Percentiles rank a stretch among this genome's conserved stretches.
Evolutionary conservation across 2,888 invertebrate genomes (phyloP).

Genomic region (Herminia tarsipennalis): DNA sequence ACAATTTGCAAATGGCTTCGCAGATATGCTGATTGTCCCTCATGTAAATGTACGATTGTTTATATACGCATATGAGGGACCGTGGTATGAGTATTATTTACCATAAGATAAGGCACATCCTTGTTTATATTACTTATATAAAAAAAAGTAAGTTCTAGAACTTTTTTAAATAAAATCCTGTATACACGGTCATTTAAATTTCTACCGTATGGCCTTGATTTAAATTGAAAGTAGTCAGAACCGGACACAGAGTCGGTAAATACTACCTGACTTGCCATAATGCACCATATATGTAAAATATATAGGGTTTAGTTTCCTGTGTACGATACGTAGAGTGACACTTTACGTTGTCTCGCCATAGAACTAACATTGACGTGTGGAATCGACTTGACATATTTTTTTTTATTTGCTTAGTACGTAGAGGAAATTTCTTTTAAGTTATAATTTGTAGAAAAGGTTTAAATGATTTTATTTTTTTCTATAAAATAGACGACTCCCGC

Average conservation of each 20-base stretch:
- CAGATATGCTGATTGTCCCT: too few species aligned
- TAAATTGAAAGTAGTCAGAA: slow-evolving; percentile 69
- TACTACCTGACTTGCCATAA: slow-evolving; percentile 14
- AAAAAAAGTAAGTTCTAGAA: slow-evolving; percentile 22
- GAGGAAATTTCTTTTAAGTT: too few species aligned
- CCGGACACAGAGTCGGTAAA: slow-evolving; percentile 53
- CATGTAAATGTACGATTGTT: too few species aligned
- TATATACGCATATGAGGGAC: too few species aligned
- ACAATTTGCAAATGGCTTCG: too few species aligned
- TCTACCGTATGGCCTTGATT: slow-evolving; percentile 69
- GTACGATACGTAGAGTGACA: slow-evolving; percentile 21
- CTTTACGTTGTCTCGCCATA: slow-evolving; percentile 18
- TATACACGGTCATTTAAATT: slow-evolving; percentile 48
- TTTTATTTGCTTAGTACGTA: slow-evolving; percentile 6
- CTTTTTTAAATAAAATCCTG: slow-evolving; percentile 22
- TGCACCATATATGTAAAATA: neutral
- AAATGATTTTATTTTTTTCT: neutral
- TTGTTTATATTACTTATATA: too few species aligned
- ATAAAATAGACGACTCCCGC: too few species aligned
- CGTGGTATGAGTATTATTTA: too few species aligned
- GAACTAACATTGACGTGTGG: slow-evolving; percentile 12
- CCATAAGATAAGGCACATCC: too few species aligned
- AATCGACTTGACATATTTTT: slow-evolving; percentile 29
- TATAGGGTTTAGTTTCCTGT: slow-evolving; percentile 15
- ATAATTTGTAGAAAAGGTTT: too few species aligned